Evolutionary conservation across 2,797 vertebrate genomes (phyloP), one percentile per base, ranked within the genome.

Genomic region (Mallotus villosus): DNA sequence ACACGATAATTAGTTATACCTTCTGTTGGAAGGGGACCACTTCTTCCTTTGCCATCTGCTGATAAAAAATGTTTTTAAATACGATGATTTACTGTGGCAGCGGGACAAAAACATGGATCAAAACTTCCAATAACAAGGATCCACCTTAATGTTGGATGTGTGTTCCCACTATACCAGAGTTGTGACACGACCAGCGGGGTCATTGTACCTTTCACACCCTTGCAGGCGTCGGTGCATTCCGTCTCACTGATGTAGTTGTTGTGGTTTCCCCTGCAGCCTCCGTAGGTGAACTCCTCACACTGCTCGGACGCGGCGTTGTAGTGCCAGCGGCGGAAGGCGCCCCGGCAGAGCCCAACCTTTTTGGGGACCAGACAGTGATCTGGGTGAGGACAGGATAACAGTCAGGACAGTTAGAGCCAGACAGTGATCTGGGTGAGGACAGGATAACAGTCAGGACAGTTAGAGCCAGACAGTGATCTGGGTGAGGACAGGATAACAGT

Each of bases 271-370:
- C 91, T 92, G 83, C 97, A 94, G 66, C 92, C 92, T 58, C 92
- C 93, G 0, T 83, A 94, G 0, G 5, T 11, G 53, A 94, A 94
- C 12, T 0, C 0, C 57, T 92, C 81, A 72, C 97, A 99, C 7
- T 72, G 51, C 34, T 86, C 82, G 0, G 84, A 75, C 0, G 4
- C 62, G 0, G 88, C 83, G 37, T 95, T 84, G 17, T 95, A 98
- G 74, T 78, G 90, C 97, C 97, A 99, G 29, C 97, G 95, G 3
- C 81, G 85, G 60, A 99, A 98, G 17, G 92, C 67, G 0, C 93
- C 97, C 0, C 96, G 94, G 65, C 97, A 99, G 19, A 94, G 94
- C 1, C 97, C 97, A 5, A 94, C 92, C 78, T 97, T 98, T 66
- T 60, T 79, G 0, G 93, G 88, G 3, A 79, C 83, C 24, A 92